A percentile compares a stretch with the other conserved stretches of the same genome.
These are phyloP conservation scores for Himalopsyche phryganea DNA, from an alignment of 1,140 invertebrate species.

Conservation along the genomic window DNA sequence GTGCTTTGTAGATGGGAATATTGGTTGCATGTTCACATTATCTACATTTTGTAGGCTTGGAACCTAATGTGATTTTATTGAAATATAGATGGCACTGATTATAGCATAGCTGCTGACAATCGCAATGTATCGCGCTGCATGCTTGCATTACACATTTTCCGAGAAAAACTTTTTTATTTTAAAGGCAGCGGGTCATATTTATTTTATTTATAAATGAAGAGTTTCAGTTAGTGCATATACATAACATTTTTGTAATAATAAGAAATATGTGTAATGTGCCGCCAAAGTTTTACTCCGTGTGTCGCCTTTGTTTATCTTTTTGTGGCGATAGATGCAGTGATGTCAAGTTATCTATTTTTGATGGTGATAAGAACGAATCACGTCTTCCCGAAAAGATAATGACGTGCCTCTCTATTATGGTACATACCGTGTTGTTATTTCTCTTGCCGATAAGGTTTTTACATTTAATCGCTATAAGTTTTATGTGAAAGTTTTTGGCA, in stretches of 20 bases:
- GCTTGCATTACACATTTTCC: constrained; percentile 25
- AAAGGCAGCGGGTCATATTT: constrained; percentile 20
- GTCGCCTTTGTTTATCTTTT: constrained; percentile 62
- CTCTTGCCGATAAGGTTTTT: background rate
- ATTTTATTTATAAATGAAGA: constrained; percentile 34
- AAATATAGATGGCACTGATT: constrained; percentile 27
- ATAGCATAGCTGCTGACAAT: constrained; percentile 50
- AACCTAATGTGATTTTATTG: constrained; percentile 7
- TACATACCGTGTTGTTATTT: constrained; percentile 33
- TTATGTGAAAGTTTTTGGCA: constrained; percentile 50
- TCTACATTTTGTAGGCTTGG: constrained; percentile 9
- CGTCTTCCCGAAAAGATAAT: constrained; percentile 53
- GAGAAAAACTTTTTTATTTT: constrained; percentile 26
- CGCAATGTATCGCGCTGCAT: constrained; percentile 52
- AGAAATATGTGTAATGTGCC: constrained; percentile 65
- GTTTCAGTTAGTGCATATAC: constrained; percentile 41
- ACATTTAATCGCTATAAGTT: too few relatives aligned
- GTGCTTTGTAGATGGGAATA: background rate
- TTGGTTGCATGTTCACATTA: background rate
- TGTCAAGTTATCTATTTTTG: constrained; percentile 58
- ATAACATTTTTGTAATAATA: constrained; percentile 41
- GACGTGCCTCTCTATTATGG: constrained; percentile 52
- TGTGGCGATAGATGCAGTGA: constrained; percentile 57
- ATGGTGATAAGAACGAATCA: constrained; percentile 56
- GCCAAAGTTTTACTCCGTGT: constrained; percentile 64